A percentile compares a stretch with the other conserved stretches of the same genome.
These are phyloP conservation scores for Antheraea assamensis DNA, from an alignment of 2,888 invertebrate genomes.

Conservation along the genomic window DNA sequence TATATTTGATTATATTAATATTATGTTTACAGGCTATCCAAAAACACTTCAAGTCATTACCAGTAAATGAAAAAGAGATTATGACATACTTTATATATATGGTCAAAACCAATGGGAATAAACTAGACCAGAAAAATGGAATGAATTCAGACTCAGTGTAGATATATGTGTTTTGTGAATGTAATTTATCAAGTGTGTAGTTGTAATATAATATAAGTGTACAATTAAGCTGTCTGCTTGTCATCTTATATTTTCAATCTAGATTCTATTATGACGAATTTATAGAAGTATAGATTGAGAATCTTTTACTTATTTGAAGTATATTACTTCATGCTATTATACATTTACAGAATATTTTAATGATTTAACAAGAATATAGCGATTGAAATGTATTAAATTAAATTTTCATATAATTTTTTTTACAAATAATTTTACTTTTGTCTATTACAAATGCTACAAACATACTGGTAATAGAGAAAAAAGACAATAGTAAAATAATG, in stretches of 20 bases:
- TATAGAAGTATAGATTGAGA: constrained; percentile 49
- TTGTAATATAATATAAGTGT: constrained; percentile 44
- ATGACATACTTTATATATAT: constrained; percentile 97
- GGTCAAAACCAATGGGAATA: constrained; percentile 96
- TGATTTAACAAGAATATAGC: neutral
- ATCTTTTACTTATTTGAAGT: constrained; percentile 49
- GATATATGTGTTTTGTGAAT: constrained; percentile 48
- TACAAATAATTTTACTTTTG: neutral
- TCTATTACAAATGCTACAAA: neutral
- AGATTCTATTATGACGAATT: constrained; percentile 41
- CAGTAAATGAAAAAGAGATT: constrained; percentile 96
- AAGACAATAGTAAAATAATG: neutral
- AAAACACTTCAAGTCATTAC: constrained; percentile 97
- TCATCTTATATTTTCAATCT: constrained; percentile 53
- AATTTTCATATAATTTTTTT: constrained; percentile 4
- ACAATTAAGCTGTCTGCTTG: constrained; percentile 46
- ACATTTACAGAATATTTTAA: constrained; percentile 37
- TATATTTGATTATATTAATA: neutral
- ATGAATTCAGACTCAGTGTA: constrained; percentile 84
- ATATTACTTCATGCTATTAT: constrained; percentile 60
- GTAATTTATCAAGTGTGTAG: constrained; percentile 57
- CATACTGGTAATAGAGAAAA: neutral
- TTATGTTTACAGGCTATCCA: neutral
- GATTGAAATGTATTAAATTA: neutral
- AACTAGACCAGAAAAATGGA: constrained; percentile 92